Percentiles rank a stretch among this genome's conserved stretches.
phyloP scores from a whole-genome alignment of 2,888 invertebrate species.

The Drosophila ochracea region DNA sequence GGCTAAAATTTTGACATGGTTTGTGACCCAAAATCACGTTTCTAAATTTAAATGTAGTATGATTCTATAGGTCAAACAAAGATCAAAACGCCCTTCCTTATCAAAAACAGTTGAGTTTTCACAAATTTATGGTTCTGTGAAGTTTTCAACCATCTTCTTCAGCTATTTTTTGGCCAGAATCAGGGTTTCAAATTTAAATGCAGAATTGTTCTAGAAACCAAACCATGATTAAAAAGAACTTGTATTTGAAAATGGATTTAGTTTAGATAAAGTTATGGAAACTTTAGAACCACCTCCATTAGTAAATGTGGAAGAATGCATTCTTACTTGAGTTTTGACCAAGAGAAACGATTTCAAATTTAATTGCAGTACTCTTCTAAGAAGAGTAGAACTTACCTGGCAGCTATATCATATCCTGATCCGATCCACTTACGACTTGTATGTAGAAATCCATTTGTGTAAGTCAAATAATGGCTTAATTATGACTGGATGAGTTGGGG shows the following conservation, averaged over 20 bases:
- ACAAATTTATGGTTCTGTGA: not conserved
- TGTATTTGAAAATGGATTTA: not conserved
- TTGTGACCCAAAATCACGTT: no score
- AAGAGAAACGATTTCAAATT: not conserved
- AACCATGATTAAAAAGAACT: not conserved
- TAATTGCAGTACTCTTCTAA: not conserved
- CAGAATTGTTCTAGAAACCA: not conserved
- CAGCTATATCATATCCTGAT: not conserved
- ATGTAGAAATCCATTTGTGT: not conserved
- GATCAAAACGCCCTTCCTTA: rapidly evolving
- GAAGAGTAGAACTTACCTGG: not conserved
- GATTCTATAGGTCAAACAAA: no score
- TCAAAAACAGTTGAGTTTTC: not conserved
- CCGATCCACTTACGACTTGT: not conserved
- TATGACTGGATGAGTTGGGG: not conserved
- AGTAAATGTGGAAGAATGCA: not conserved
- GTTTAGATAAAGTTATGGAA: not conserved
- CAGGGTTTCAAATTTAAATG: no score
- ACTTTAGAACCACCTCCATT: not conserved
- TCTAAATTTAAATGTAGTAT: no score
- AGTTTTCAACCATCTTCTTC: not conserved
- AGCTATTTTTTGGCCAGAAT: not conserved
- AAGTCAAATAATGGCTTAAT: not conserved
- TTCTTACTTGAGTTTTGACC: not conserved
- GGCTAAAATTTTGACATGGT: no score